phyloP scores from a whole-genome alignment of 2,797 vertebrate species.

The Benthosema pterotum region DNA sequence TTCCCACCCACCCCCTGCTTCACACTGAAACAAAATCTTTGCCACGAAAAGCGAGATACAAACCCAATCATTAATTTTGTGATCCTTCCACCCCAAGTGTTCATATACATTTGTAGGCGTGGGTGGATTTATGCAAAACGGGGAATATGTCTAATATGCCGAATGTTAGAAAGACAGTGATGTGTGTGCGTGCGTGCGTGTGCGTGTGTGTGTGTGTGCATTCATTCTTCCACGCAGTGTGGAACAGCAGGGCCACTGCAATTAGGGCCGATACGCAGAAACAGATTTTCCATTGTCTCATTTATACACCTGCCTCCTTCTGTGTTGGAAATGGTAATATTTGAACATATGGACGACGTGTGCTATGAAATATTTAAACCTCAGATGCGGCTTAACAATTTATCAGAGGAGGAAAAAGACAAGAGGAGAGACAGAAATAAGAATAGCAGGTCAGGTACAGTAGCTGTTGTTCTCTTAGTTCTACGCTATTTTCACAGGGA shows the following conservation, averaged over 20 bases:
- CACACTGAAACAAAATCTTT: no score
- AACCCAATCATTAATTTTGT: no score
- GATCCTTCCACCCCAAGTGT: no score
- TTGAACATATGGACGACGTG: slow-evolving; percentile 48
- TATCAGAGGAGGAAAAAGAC: slow-evolving; percentile 5
- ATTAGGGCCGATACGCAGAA: slow-evolving; percentile 52
- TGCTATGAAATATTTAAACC: slow-evolving; percentile 43
- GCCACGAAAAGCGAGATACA: no score
- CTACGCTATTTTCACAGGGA: neutral
- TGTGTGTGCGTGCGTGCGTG: slow-evolving; percentile 56
- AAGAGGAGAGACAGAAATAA: slow-evolving; percentile 1
- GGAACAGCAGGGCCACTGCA: slow-evolving; percentile 36
- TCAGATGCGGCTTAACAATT: slow-evolving; percentile 25
- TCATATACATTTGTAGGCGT: no score
- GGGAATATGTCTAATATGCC: no score
- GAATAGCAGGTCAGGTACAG: neutral
- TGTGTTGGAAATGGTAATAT: slow-evolving; percentile 45
- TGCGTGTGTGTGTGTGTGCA: slow-evolving; percentile 40
- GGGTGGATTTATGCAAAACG: no score
- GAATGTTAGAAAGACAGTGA: slow-evolving; percentile 5
- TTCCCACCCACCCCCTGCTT: no score
- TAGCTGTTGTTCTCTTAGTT: neutral
- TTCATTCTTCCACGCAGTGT: neutral
- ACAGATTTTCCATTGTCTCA: slow-evolving; percentile 48
- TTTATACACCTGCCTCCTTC: slow-evolving; percentile 43